A percentile compares a stretch with the other conserved stretches of the same genome.
phyloP scores from a whole-genome alignment of 2,888 invertebrate genomes.

The Ectobius pallidus region DNA sequence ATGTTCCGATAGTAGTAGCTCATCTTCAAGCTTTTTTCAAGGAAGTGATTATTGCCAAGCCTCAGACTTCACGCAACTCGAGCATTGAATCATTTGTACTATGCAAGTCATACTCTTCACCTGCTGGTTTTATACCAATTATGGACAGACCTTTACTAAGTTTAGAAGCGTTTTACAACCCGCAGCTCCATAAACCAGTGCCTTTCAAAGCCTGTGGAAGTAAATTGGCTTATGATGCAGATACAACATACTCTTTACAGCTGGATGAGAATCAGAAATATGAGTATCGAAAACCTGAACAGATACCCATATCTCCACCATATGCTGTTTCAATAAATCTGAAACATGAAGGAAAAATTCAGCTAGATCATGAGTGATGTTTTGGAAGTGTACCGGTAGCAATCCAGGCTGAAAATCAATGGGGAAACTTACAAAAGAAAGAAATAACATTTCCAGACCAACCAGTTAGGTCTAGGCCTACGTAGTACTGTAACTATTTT shows the following conservation, averaged over 20 bases:
- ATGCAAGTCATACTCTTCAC: constrained; percentile 84
- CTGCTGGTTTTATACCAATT: constrained; percentile 83
- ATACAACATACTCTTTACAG: constrained; percentile 56
- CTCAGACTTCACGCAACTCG: constrained; percentile 93
- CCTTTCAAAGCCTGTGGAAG: constrained; percentile 97
- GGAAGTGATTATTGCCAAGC: constrained; percentile 90
- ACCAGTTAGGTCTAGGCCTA: too few species aligned
- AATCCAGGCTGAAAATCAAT: too few species aligned
- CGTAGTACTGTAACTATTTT: too few species aligned
- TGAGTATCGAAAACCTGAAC: neutral
- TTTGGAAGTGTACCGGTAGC: too few species aligned
- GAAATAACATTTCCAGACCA: too few species aligned
- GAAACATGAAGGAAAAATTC: neutral
- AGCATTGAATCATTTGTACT: constrained; percentile 98
- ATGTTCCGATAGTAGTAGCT: constrained; percentile 85
- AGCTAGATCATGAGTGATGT: too few species aligned
- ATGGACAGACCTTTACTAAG: constrained; percentile 88
- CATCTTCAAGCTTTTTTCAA: constrained; percentile 92
- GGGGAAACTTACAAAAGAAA: too few species aligned
- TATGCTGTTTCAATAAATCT: neutral
- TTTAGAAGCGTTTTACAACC: constrained; percentile 68
- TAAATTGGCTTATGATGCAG: constrained; percentile 87
- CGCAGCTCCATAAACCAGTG: constrained; percentile 81
- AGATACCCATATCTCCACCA: neutral
- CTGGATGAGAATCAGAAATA: neutral